phyloP scores from a whole-genome alignment of 2,113 vertebrate genomes.

The Tragelaphus buxtoni region DNA sequence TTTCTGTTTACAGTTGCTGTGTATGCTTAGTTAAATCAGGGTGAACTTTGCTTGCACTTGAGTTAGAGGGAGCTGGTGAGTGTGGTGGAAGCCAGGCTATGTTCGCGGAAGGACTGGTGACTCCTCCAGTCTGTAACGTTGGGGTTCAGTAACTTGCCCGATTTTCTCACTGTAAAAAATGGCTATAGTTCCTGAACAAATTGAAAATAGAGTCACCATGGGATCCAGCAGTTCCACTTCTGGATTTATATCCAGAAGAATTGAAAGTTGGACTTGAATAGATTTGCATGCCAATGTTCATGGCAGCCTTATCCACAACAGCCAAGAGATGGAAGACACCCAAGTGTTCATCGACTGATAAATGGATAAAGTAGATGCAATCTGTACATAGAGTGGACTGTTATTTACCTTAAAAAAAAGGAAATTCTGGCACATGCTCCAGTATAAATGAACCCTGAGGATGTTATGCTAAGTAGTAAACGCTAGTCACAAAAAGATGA shows the following conservation, averaged over 20 bases:
- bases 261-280: not conserved
- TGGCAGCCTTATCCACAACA: not conserved
- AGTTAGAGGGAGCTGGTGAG: not conserved
- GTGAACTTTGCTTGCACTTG: not conserved
- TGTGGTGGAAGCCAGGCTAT: fast-evolving
- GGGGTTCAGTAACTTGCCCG: not conserved
- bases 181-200: not conserved
- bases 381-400: not conserved
- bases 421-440: not conserved
- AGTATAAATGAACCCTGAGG: not conserved
- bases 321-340: not conserved
- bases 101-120: not conserved
- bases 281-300: not conserved
- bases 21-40: not conserved
- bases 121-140: not conserved
- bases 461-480: not conserved
- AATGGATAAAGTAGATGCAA: not conserved
- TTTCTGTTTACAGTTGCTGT: not conserved
- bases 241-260: not conserved
- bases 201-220: not conserved
- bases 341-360: too few species aligned
- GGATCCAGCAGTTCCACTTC: not conserved
- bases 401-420: not conserved
- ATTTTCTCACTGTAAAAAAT: not conserved
- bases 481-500: not conserved